phyloP scores from a whole-genome alignment of 2,113 vertebrate species.

The Centropus bengalensis region DNA sequence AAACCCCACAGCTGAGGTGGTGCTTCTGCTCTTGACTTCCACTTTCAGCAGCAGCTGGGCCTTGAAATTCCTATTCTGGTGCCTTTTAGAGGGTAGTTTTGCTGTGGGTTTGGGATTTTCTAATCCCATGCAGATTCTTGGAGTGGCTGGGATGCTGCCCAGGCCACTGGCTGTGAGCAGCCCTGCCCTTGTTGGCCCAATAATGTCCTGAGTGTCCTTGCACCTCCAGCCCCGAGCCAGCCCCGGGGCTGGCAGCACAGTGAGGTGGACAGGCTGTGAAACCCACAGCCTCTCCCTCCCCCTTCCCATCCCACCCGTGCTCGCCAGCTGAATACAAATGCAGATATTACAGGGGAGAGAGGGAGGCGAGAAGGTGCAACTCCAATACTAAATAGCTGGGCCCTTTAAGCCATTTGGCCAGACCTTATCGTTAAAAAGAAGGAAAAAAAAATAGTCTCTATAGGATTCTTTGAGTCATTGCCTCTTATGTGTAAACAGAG shows the following conservation, averaged over 20 bases:
- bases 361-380: constrained; percentile 30
- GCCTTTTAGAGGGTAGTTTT: neutral
- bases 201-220: accelerated
- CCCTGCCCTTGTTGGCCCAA: accelerated
- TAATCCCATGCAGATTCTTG: neutral
- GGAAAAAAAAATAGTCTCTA: constrained; percentile 12
- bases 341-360: constrained; percentile 13
- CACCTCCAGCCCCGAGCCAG: neutral
- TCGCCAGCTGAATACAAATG: constrained; percentile 58
- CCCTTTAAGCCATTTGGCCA: constrained; percentile 58
- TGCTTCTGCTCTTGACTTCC: neutral
- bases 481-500: constrained; percentile 69
- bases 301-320: neutral
- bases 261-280: neutral
- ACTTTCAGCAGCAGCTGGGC: neutral
- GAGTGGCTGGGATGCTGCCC: accelerated
- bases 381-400: constrained; percentile 65
- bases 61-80: neutral
- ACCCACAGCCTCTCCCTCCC: neutral
- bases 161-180: accelerated
- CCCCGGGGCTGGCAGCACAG: neutral
- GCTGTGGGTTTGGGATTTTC: neutral
- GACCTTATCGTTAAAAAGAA: constrained; percentile 35
- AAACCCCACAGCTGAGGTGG: neutral
- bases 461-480: constrained; percentile 68